Evolutionary conservation across 2,888 invertebrate species (phyloP).

Genomic region (Nysson spinosus): DNA sequence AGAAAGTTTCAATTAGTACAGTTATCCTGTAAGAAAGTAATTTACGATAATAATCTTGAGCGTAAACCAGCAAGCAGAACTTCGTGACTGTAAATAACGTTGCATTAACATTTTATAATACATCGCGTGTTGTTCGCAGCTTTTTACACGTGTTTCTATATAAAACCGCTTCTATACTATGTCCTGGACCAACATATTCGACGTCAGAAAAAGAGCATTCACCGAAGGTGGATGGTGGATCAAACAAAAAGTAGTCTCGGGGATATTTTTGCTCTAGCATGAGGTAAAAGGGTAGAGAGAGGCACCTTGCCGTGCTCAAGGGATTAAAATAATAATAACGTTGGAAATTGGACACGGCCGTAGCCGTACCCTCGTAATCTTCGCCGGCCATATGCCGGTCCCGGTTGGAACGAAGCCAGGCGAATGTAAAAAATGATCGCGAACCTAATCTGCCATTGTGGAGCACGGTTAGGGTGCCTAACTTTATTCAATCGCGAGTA

Average conservation of each 20-base stretch:
- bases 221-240: not conserved
- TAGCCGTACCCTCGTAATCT: constrained; percentile 71
- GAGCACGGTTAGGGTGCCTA: constrained; percentile 47
- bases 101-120: no score
- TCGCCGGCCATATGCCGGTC: constrained; percentile 70
- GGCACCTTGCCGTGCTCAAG: constrained; percentile 60
- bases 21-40: constrained; percentile 16
- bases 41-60: constrained; percentile 32
- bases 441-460: constrained; percentile 70
- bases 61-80: no score
- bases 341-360: constrained; percentile 72
- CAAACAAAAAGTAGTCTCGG: not conserved
- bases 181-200: no score
- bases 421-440: constrained; percentile 68
- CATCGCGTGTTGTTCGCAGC: no score
- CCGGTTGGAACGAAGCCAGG: constrained; percentile 70
- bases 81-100: constrained; percentile 20
- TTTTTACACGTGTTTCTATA: no score
- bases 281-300: not conserved
- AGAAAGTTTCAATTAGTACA: constrained; percentile 33
- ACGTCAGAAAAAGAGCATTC: not conserved
- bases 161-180: no score
- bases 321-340: constrained; percentile 74
- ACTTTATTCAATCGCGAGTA: constrained; percentile 72
- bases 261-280: constrained; percentile 21